Percentiles rank a stretch among this genome's conserved stretches.
Evolutionary conservation across 2,797 vertebrate genomes (phyloP).

Genomic region (Enteromius trimaculatus): DNA sequence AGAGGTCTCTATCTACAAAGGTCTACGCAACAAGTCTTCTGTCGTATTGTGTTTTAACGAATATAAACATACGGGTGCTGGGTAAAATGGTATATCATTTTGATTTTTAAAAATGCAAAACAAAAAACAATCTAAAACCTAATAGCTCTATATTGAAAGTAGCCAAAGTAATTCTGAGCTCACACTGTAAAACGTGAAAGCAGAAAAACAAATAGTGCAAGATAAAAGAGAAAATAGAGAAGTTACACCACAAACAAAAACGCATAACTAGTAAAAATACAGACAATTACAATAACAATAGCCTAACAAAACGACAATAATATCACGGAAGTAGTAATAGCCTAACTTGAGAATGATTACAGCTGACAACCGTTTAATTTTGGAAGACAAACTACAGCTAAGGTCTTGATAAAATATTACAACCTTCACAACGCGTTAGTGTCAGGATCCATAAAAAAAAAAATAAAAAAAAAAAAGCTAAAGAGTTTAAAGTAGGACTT

Average conservation of each 20-base stretch:
- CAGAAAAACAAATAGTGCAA: background rate
- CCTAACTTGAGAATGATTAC: background rate
- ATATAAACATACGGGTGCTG: background rate
- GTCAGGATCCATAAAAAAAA: background rate
- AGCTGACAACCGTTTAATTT: constrained; percentile 18
- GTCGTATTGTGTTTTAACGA: background rate
- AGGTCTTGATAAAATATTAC: constrained; percentile 7
- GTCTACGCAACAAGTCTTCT: constrained; percentile 50
- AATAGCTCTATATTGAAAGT: background rate
- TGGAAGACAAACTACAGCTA: background rate
- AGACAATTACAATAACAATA: background rate
- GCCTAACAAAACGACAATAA: background rate
- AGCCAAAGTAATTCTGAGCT: background rate
- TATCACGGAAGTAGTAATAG: background rate
- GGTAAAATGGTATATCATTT: background rate
- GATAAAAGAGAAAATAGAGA: background rate
- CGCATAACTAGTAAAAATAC: background rate
- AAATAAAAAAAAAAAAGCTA: background rate
- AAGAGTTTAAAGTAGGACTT: background rate
- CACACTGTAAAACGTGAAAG: background rate
- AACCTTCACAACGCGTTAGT: background rate
- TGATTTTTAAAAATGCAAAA: constrained; percentile 1
- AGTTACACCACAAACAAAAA: background rate
- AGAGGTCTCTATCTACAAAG: constrained; percentile 79
- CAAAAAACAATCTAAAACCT: background rate